Base-by-base conservation (phyloP, 2,797 vertebrate genomes). In the Varecia variegata region DNA sequence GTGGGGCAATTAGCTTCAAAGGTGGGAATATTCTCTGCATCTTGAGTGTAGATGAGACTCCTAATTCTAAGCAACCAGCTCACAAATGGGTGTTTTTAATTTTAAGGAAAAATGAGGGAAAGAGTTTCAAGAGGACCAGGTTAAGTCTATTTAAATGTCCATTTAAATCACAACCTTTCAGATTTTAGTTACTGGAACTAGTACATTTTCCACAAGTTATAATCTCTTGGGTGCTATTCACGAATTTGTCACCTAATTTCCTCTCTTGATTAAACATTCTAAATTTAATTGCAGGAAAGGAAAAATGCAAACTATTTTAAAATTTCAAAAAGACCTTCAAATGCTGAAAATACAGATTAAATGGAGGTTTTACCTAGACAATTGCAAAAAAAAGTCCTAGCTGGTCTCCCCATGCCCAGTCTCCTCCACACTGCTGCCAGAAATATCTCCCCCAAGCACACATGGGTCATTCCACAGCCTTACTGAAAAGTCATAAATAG, bases 161-260 rank as follows among this genome's bases (percentile, higher is more conserved):
- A 79, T 62, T 86, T 81, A 88, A 95, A 86, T 74, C 79, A 65
- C 6, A 83, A 52, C 35, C 13, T 62, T 88, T 92, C 91, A 50
- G 81, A 56, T 88, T 94, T 76, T 30, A 84, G 71, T 88, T 80
- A 60, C 47, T 90, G 50, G 67, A 95, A 96, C 32, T 30, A 71
- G 76, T 60, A 70, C 23, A 70, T 90, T 93, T 80, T 83, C 86
- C 88, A 90, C 85, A 79, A 54, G 85, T 62, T 80, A 73, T 52
- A 68, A 94, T 82, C 82, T 90, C 77, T 60, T 52, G 81, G 77
- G 94, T 93, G 47, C 58, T 54, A 70, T 70, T 85, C 32, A 79
- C 4, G 27, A 96, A 92, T 58, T 35, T 71, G 43, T 77, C 92
- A 77, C 92, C 86, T 96, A 77, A 68, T 89, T 94, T 92, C 74